Conservation (phyloP, 2,113 vertebrate species). For the Aythya baeri region DNA sequence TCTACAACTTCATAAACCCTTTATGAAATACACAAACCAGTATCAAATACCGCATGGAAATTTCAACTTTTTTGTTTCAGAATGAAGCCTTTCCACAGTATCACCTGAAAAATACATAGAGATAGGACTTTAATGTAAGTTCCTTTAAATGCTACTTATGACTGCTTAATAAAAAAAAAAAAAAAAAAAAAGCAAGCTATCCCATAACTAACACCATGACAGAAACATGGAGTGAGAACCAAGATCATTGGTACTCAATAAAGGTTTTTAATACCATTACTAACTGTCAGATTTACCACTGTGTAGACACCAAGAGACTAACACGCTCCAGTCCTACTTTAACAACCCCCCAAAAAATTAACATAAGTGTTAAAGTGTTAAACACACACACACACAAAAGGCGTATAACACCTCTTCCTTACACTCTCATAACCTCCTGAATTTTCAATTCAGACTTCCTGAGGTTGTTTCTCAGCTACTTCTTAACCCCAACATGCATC, state of each 20-base stretch:
- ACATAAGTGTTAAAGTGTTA: neutral
- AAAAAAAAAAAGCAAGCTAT: neutral
- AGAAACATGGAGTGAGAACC: neutral
- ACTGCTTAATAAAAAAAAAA: neutral
- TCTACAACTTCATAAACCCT: neutral
- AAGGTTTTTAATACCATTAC: neutral
- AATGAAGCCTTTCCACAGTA: neutral
- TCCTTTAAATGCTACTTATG: neutral
- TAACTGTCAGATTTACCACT: neutral
- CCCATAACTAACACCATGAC: neutral
- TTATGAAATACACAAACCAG: neutral
- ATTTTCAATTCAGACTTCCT: neutral
- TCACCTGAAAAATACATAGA: neutral
- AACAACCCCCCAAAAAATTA: neutral
- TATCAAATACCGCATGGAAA: neutral
- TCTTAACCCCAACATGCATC: neutral
- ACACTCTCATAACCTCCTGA: neutral
- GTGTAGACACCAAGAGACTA: neutral
- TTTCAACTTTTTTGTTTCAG: neutral
- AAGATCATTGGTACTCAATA: neutral
- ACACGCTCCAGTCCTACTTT: rapidly evolving
- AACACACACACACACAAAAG: neutral
- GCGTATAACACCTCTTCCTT: neutral
- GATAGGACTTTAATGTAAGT: neutral
- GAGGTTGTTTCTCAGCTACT: neutral